Percentiles rank a stretch among this genome's conserved stretches.
Conservation (phyloP, 1,140 invertebrate genomes). For the Harlomillsia oculata region DNA sequence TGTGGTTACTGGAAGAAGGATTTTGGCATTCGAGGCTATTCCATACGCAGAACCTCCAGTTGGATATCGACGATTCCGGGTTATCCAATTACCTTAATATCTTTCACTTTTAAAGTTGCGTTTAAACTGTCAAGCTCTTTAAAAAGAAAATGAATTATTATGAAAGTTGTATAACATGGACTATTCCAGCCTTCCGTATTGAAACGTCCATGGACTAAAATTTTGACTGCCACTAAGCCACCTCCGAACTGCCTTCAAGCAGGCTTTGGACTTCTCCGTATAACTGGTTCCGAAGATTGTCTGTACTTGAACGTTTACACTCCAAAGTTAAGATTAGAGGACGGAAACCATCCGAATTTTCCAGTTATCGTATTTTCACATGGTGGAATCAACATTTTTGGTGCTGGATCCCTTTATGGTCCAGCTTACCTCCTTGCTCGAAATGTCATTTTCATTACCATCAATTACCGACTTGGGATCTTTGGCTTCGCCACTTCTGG, state of each 20-base stretch:
- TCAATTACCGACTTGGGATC: slow-evolving; percentile 35
- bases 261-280: not conserved
- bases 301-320: slow-evolving; percentile 17
- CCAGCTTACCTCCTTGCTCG: slow-evolving; percentile 33
- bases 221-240: not conserved
- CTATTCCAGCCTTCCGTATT: slow-evolving; percentile 3
- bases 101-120: no score
- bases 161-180: not conserved
- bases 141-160: not conserved
- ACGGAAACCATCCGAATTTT: not conserved
- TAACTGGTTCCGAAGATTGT: slow-evolving; percentile 9
- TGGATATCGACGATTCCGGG: not conserved
- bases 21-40: slow-evolving; percentile 27
- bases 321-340: no score
- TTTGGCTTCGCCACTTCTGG: no score
- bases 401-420: slow-evolving; percentile 23
- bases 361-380: slow-evolving; percentile 50
- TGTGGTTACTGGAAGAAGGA: slow-evolving; percentile 2
- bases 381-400: slow-evolving; percentile 37
- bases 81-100: no score
- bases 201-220: slow-evolving; percentile 9
- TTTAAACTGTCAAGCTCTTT: not conserved
- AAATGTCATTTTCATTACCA: slow-evolving; percentile 30
- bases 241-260: slow-evolving; percentile 16
- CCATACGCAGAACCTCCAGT: slow-evolving; percentile 16